Conservation (phyloP, 2,113 vertebrate genomes). For the Zingel zingel region DNA sequence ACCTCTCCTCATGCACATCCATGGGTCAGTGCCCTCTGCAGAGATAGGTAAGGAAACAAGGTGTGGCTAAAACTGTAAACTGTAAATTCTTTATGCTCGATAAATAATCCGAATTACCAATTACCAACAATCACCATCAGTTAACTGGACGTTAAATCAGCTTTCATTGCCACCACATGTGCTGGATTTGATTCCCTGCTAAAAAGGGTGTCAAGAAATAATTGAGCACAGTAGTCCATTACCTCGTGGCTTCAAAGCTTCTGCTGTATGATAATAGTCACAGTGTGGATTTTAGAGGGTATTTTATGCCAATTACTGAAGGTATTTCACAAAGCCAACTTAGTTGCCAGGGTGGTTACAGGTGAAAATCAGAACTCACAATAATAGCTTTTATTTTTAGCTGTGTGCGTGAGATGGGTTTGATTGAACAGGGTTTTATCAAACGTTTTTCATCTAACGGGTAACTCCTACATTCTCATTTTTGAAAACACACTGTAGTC, state of each 20-base stretch:
- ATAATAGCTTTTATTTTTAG: neutral
- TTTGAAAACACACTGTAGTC: neutral
- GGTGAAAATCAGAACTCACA: slow-evolving; percentile 12
- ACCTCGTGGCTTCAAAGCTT: slow-evolving; percentile 45
- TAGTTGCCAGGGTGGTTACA: slow-evolving; percentile 28
- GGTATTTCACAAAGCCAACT: slow-evolving; percentile 22
- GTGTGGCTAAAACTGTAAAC: slow-evolving; percentile 36
- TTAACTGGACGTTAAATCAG: slow-evolving; percentile 48
- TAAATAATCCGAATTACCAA: slow-evolving; percentile 57
- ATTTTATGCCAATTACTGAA: slow-evolving; percentile 34
- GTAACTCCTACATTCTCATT: neutral
- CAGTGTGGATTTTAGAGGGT: slow-evolving; percentile 42
- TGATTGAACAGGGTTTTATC: neutral
- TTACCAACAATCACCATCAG: slow-evolving; percentile 38
- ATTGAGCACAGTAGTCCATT: slow-evolving; percentile 49
- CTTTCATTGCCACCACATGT: slow-evolving; percentile 45
- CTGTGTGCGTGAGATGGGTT: neutral
- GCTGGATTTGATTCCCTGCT: slow-evolving; percentile 46
- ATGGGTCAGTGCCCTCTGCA: slow-evolving; percentile 18
- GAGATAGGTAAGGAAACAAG: slow-evolving; percentile 34
- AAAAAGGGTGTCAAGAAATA: slow-evolving; percentile 39
- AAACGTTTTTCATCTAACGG: slow-evolving; percentile 5
- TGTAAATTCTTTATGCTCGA: slow-evolving; percentile 31
- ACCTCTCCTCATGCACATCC: slow-evolving; percentile 23
- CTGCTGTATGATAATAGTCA: slow-evolving; percentile 29